phyloP scores from a whole-genome alignment of 2,888 invertebrate genomes.

The Leucophora obtusa region DNA sequence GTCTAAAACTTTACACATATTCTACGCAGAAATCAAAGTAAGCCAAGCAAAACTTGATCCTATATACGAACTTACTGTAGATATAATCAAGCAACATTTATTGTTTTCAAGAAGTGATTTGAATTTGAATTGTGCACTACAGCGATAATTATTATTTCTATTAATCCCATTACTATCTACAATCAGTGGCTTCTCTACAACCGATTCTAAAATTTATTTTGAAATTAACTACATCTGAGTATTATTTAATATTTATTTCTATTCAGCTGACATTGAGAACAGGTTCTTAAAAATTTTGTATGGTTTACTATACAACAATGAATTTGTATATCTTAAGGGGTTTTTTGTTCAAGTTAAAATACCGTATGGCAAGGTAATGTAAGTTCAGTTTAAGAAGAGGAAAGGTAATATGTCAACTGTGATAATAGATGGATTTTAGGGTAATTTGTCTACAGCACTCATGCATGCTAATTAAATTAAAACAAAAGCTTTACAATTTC shows the following conservation, averaged over 20 bases:
- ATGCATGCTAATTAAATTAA: constrained; percentile 61
- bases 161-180: no score
- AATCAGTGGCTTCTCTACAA: no score
- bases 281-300: no score
- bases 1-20: constrained; percentile 13
- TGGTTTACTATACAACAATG: neutral
- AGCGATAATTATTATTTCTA: no score
- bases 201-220: no score
- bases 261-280: no score
- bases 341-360: neutral
- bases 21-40: neutral
- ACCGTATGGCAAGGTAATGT: neutral
- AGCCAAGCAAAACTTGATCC: neutral
- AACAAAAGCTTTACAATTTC: constrained; percentile 28
- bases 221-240: no score
- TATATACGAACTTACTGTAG: neutral
- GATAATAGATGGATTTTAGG: constrained; percentile 45
- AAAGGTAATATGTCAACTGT: constrained; percentile 49
- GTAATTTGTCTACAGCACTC: constrained; percentile 51
- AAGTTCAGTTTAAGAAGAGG: neutral
- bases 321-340: constrained; percentile 13
- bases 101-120: no score
- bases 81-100: no score
- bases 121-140: no score
- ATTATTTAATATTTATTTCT: no score